Percentiles rank a stretch among this genome's conserved stretches.
Conservation (phyloP, 1,140 invertebrate genomes). For the Ganaspis sp. region DNA sequence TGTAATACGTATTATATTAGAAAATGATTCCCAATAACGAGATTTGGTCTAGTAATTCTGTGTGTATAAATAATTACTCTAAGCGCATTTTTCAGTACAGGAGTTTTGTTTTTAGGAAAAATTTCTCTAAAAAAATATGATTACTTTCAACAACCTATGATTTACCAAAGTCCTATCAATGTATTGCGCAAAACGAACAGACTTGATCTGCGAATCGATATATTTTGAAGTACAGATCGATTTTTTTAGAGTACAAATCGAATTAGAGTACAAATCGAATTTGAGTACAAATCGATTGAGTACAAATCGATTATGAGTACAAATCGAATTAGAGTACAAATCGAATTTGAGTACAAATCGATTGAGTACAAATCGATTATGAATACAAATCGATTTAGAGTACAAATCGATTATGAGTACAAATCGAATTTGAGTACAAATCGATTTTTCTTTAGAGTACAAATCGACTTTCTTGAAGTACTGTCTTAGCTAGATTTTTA, state of each 20-base stretch:
- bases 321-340: slow-evolving; percentile 38
- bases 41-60: slow-evolving; percentile 54
- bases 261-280: slow-evolving; percentile 43
- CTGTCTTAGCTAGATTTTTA: slow-evolving; percentile 41
- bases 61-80: slow-evolving; percentile 61
- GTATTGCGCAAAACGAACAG: slow-evolving; percentile 49
- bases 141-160: slow-evolving; percentile 61
- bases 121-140: slow-evolving; percentile 67
- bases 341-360: slow-evolving; percentile 43
- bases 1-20: slow-evolving; percentile 42
- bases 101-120: slow-evolving; percentile 62
- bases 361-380: no score
- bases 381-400: slow-evolving; percentile 41
- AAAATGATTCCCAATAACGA: slow-evolving; percentile 53
- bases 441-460: slow-evolving; percentile 43
- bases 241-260: slow-evolving; percentile 39
- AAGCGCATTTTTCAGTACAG: slow-evolving; percentile 57
- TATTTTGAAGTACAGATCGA: slow-evolving; percentile 41
- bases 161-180: slow-evolving; percentile 52
- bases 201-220: slow-evolving; percentile 43
- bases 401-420: slow-evolving; percentile 42
- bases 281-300: slow-evolving; percentile 41
- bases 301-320: slow-evolving; percentile 45
- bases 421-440: slow-evolving; percentile 38
- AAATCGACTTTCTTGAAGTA: slow-evolving; percentile 40